Conservation (phyloP, 2,888 invertebrate species). For the Campaea margaritaria region DNA sequence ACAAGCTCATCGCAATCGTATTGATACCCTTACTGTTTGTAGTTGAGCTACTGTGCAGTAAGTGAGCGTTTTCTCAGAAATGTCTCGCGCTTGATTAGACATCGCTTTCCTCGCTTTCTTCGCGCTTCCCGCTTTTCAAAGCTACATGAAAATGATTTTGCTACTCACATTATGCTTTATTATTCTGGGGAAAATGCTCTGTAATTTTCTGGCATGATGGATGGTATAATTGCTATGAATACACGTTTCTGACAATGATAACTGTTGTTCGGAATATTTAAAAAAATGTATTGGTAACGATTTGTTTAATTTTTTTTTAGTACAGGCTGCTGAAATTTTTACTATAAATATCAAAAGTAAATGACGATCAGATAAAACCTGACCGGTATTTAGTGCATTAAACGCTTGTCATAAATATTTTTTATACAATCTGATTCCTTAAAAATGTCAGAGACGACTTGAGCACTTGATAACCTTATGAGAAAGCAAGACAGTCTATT, state of each 20-base stretch:
- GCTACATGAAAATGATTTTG: slow-evolving; percentile 37
- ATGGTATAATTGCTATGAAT: not conserved
- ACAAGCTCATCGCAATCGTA: no score
- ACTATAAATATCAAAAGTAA: no score
- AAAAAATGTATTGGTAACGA: no score
- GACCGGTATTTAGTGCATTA: no score
- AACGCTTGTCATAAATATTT: no score
- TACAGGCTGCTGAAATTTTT: no score
- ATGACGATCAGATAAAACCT: no score
- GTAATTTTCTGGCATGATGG: slow-evolving; percentile 1
- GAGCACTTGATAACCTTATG: not conserved
- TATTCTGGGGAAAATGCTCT: slow-evolving; percentile 3
- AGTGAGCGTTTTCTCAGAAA: slow-evolving; percentile 45
- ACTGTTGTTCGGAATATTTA: no score
- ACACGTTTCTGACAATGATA: no score
- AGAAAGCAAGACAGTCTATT: not conserved
- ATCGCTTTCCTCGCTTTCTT: slow-evolving; percentile 41
- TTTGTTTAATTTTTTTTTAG: no score
- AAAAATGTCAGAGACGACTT: no score
- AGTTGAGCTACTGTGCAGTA: slow-evolving; percentile 18
- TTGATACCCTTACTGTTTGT: not conserved
- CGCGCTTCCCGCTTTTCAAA: slow-evolving; percentile 28
- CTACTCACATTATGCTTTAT: slow-evolving; percentile 13
- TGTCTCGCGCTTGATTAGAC: slow-evolving; percentile 55
- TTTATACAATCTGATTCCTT: no score